Evolutionary conservation across 2,888 invertebrate genomes (phyloP).

Genomic region (Tachystola acroxantha): DNA sequence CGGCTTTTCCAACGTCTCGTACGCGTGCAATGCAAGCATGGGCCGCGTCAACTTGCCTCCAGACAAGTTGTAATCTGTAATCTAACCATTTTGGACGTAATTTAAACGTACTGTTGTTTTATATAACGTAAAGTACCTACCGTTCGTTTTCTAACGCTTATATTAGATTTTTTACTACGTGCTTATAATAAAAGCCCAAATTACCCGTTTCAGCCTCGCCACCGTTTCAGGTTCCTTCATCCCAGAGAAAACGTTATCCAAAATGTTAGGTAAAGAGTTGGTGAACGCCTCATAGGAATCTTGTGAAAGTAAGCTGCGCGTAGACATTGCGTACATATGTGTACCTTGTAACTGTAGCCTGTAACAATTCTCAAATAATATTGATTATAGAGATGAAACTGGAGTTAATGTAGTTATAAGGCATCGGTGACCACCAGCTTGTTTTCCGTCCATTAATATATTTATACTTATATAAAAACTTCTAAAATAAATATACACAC

Average conservation of each 20-base stretch:
- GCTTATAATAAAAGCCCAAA: too few relatives aligned
- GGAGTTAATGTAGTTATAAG: too few relatives aligned
- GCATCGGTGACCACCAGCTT: too few relatives aligned
- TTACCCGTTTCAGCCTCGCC: slow-evolving; percentile 1
- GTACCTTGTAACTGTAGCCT: background rate
- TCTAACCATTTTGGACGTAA: too few relatives aligned
- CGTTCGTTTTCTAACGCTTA: too few relatives aligned
- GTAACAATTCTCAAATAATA: background rate
- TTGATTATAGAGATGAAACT: too few relatives aligned
- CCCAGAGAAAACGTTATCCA: background rate
- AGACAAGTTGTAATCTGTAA: slow-evolving; percentile 88
- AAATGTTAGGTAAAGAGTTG: background rate
- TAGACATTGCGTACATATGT: background rate
- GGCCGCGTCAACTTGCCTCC: slow-evolving; percentile 87
- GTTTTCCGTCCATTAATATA: too few relatives aligned
- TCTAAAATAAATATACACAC: too few relatives aligned
- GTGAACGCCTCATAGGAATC: background rate
- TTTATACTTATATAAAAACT: too few relatives aligned
- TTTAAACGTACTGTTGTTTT: too few relatives aligned
- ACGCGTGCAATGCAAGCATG: slow-evolving; percentile 80
- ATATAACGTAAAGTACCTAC: too few relatives aligned
- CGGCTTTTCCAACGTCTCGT: slow-evolving; percentile 78
- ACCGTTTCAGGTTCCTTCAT: background rate
- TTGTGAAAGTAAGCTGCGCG: background rate
- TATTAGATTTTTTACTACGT: too few relatives aligned